Evolutionary conservation across 2,888 invertebrate species (phyloP).

Genomic region (Phorcus lineatus): DNA sequence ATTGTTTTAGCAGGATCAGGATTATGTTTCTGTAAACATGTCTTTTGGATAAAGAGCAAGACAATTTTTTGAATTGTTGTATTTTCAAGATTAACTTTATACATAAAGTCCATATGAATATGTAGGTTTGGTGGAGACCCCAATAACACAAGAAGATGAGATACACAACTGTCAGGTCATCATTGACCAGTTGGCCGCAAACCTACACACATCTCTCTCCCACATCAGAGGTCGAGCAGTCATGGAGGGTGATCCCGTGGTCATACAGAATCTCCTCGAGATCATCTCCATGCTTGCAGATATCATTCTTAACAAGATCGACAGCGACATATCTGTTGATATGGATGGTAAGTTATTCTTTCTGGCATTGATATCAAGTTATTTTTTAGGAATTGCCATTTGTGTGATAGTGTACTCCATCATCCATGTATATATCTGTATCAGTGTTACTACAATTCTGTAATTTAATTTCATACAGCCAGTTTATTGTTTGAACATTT

Average conservation of each 20-base stretch:
- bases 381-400: neutral
- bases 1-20: no score
- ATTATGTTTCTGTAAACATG: no score
- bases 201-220: conserved; percentile 72
- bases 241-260: conserved; percentile 62
- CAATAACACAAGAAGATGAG: conserved; percentile 70
- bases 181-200: conserved; percentile 71
- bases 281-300: conserved; percentile 73
- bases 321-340: conserved; percentile 65
- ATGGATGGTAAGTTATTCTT: conserved; percentile 38
- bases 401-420: no score
- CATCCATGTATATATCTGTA: no score
- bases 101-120: neutral
- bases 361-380: neutral
- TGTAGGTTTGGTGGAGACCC: conserved; percentile 60
- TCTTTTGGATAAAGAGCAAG: no score
- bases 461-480: no score
- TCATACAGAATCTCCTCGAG: conserved; percentile 71
- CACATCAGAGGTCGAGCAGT: conserved; percentile 72
- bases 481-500: no score
- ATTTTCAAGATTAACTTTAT: no score
- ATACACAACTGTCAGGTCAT: conserved; percentile 73
- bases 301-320: conserved; percentile 72
- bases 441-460: no score
- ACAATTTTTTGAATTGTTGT: no score